Base-by-base conservation (phyloP, 2,888 invertebrate genomes). In the Erannis defoliaria region DNA sequence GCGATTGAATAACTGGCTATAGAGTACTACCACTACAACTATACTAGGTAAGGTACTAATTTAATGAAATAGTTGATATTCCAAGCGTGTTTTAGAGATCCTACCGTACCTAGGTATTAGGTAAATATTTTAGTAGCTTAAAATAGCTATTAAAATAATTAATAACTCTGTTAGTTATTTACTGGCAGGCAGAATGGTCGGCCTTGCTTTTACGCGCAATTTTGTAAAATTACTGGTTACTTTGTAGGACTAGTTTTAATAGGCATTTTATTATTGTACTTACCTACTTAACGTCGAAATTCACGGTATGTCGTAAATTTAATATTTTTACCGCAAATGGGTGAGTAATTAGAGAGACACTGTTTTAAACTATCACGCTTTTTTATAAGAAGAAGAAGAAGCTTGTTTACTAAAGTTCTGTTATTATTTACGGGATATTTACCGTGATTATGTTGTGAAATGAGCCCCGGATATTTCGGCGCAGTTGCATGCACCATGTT, bases 201-300 rank as follows among this genome's bases (percentile, higher is more conserved):
- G 68, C 80, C 77, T 78, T 73, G 75, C 68, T 56, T 65, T 64
- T 70, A 55, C 64, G 65, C 9, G 55, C 55, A 31, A 63, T 66
- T 61, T 63, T 62, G 57, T 57, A 57, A 59, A 35, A 50, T 19
- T 54, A 33, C 40, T 48, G 26, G 16, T 18, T 54, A 54, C 59
- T 55, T 60, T 60, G 60, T 60, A 60, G 19, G 26, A 35, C 26
- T 54, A 31, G 9, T 14, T 54, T 54, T 54, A 54, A 60, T 54
- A 37, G 48, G 10, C 26, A 35, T 40, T 54, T 49, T 53, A 45
- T 19, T 58, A 58, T 29, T 23, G 40, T 18, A 31, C 46, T 46
- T 31, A 55, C 19, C 46, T 55, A 48, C 19, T 55, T 55, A 48
- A 55, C 21, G 55, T 48, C 55, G 31, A 53, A 53, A 33, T 33